Conservation (phyloP, 2,797 vertebrate species). For the Fistularia tabacaria region DNA sequence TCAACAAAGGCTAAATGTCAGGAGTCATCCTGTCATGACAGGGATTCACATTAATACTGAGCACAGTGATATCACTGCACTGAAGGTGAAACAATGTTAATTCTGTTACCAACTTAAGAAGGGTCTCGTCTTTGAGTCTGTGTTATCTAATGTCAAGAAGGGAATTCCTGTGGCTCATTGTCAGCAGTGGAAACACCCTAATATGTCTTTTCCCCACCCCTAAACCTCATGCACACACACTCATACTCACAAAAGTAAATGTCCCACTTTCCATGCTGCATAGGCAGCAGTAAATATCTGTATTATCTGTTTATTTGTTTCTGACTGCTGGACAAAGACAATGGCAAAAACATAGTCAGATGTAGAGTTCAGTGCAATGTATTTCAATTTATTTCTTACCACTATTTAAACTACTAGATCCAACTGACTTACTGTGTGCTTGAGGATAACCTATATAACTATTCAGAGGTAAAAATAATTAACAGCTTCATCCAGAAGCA, state of each 20-base stretch:
- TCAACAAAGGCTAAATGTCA: slow-evolving; percentile 30
- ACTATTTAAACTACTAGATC: no score
- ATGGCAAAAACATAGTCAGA: no score
- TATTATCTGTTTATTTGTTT: no score
- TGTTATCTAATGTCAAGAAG: slow-evolving; percentile 18
- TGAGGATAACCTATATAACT: no score
- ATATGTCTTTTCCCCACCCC: slow-evolving; percentile 11
- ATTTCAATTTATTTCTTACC: no score
- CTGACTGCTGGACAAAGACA: no score
- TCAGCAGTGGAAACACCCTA: slow-evolving; percentile 23
- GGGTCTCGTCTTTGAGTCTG: slow-evolving; percentile 10
- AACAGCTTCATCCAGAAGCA: no score
- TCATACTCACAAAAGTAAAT: slow-evolving; percentile 4
- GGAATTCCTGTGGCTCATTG: slow-evolving; percentile 30
- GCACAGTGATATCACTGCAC: slow-evolving; percentile 14
- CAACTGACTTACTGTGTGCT: no score
- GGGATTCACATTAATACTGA: slow-evolving; percentile 7
- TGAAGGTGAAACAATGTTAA: slow-evolving; percentile 34
- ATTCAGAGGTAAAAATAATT: no score
- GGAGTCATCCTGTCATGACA: slow-evolving; percentile 12
- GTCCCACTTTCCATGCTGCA: slow-evolving; percentile 8
- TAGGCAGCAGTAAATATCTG: no score
- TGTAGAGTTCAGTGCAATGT: no score
- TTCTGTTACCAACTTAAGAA: slow-evolving; percentile 15
- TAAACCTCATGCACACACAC: not conserved